These are phyloP conservation scores for Meloidogyne floridensis DNA, from an alignment of 1,140 invertebrate species.

Conservation along the genomic window DNA sequence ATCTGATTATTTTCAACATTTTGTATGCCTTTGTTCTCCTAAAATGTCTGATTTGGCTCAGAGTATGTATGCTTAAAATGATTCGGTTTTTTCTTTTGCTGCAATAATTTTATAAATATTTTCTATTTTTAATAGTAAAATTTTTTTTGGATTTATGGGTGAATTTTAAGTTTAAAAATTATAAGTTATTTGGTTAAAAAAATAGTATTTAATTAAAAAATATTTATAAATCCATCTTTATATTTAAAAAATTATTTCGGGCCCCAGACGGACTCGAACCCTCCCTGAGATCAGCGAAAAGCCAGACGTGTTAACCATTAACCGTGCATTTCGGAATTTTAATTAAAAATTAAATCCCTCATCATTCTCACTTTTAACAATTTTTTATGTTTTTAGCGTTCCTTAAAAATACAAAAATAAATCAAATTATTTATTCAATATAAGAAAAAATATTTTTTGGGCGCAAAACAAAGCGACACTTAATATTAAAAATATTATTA, in stretches of 20 bases:
- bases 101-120: too few species aligned
- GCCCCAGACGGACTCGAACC: too few species aligned
- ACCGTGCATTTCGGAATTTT: too few species aligned
- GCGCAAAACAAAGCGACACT: neutral
- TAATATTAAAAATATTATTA: neutral
- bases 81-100: neutral
- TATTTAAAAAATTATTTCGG: too few species aligned
- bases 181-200: too few species aligned
- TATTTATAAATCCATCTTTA: too few species aligned
- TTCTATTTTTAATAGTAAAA: neutral
- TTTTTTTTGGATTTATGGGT: neutral
- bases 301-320: too few species aligned
- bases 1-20: slow-evolving; percentile 30
- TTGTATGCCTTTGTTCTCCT: slow-evolving; percentile 26
- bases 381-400: neutral
- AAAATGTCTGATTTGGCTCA: slow-evolving; percentile 26
- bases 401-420: neutral
- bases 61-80: slow-evolving; percentile 11
- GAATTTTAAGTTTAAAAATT: too few species aligned
- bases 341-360: too few species aligned
- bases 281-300: too few species aligned
- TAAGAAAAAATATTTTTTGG: neutral
- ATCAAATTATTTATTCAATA: neutral
- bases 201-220: too few species aligned
- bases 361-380: neutral